Percentiles rank a stretch among this genome's conserved stretches.
These are phyloP conservation scores for Cossypha polioptera DNA, from an alignment of 2,797 vertebrate genomes.

Conservation along the genomic window DNA sequence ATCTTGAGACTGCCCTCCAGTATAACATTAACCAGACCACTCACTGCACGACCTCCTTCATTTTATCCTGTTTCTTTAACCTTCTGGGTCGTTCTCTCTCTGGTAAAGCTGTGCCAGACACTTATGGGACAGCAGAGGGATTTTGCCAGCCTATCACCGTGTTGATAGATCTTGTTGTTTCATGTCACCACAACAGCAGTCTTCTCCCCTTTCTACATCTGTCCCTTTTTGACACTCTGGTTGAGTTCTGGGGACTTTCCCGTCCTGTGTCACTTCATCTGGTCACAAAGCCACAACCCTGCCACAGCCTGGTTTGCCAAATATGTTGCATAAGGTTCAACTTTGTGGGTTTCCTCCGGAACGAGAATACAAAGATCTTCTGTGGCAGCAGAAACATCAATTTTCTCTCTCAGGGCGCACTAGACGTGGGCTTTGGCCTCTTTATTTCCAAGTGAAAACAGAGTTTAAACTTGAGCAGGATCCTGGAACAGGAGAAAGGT, in stretches of 20 bases:
- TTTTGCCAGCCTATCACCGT: background rate
- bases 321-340: background rate
- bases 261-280: background rate
- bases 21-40: background rate
- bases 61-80: background rate
- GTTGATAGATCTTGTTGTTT: background rate
- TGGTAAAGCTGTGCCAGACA: background rate
- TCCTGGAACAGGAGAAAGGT: background rate
- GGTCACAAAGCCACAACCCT: slow-evolving; percentile 24
- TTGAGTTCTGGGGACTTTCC: slow-evolving; percentile 26
- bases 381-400: background rate
- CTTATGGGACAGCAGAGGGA: background rate
- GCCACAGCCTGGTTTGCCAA: background rate
- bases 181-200: background rate
- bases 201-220: background rate
- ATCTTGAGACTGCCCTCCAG: background rate
- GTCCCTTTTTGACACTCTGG: background rate
- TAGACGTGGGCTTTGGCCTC: background rate
- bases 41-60: background rate
- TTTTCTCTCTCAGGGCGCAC: background rate
- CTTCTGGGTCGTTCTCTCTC: background rate
- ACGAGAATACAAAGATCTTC: slow-evolving; percentile 9
- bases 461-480: background rate
- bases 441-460: background rate
- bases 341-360: slow-evolving; percentile 2